phyloP scores from a whole-genome alignment of 2,113 vertebrate species.

The Chrysochloris asiatica region DNA sequence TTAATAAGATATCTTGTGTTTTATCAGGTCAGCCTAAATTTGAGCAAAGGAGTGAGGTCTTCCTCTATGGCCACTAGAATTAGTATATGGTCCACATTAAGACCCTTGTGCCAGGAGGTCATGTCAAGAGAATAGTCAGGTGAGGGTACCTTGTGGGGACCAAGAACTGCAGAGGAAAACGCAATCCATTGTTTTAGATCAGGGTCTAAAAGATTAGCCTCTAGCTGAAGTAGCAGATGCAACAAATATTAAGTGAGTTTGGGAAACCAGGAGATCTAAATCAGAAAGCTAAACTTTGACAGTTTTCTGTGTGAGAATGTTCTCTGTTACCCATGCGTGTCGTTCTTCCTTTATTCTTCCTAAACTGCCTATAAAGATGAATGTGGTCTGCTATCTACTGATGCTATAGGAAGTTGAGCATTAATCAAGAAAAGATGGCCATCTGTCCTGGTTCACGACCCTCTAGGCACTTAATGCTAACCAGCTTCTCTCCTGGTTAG shows the following conservation, averaged over 20 bases:
- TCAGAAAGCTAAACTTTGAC: neutral
- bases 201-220: neutral
- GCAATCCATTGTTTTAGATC: neutral
- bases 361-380: slow-evolving; percentile 54
- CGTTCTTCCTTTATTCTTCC: slow-evolving; percentile 55
- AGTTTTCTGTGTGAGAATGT: slow-evolving; percentile 52
- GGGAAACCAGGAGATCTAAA: slow-evolving; percentile 29
- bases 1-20: neutral
- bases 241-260: slow-evolving; percentile 12
- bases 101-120: neutral
- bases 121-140: neutral
- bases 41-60: neutral
- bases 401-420: slow-evolving; percentile 51
- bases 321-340: slow-evolving; percentile 49
- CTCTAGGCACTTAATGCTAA: slow-evolving; percentile 60
- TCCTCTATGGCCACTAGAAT: neutral
- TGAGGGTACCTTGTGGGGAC: neutral
- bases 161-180: neutral
- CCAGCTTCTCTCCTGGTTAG: slow-evolving; percentile 64
- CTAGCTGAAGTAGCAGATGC: neutral
- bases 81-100: neutral
- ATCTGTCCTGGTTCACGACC: slow-evolving; percentile 22
- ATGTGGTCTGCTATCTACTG: slow-evolving; percentile 49
- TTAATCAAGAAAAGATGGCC: slow-evolving; percentile 70
- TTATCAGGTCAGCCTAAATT: neutral